Evolutionary conservation across 2,113 vertebrate species (phyloP).

Genomic region (Austrofundulus limnaeus): DNA sequence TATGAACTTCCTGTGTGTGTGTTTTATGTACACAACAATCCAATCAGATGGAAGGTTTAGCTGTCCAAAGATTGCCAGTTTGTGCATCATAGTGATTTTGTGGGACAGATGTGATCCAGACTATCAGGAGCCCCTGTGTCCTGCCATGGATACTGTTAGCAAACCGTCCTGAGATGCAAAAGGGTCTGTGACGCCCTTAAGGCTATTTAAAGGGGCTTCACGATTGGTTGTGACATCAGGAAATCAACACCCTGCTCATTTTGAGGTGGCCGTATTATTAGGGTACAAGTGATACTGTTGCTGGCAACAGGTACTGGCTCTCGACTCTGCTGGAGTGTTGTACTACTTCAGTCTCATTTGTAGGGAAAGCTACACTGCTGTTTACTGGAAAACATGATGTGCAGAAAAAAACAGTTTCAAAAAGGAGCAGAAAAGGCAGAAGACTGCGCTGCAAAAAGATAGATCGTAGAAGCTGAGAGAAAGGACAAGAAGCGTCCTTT

Average conservation of each 20-base stretch:
- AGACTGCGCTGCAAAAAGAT: background rate
- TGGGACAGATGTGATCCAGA: constrained; percentile 28
- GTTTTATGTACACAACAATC: constrained; percentile 7
- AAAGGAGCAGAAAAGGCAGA: background rate
- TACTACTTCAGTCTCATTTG: constrained; percentile 1
- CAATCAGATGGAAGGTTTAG: constrained; percentile 17
- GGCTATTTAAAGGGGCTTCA: constrained; percentile 63
- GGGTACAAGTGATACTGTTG: constrained; percentile 51
- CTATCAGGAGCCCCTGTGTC: constrained; percentile 44
- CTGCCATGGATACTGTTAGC: constrained; percentile 27
- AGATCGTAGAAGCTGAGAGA: background rate
- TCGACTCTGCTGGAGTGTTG: background rate
- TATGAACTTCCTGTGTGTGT: background rate
- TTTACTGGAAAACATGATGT: constrained; percentile 7
- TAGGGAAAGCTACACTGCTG: background rate
- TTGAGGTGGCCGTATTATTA: constrained; percentile 58
- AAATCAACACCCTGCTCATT: constrained; percentile 52
- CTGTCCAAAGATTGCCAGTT: constrained; percentile 4
- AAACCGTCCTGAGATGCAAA: constrained; percentile 26
- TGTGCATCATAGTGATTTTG: too few relatives aligned
- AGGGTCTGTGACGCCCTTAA: constrained; percentile 3
- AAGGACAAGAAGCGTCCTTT: background rate
- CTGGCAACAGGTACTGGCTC: constrained; percentile 28
- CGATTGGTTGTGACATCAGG: constrained; percentile 44
- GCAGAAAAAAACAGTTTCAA: background rate